A percentile compares a stretch with the other conserved stretches of the same genome.
Evolutionary conservation across 2,113 vertebrate genomes (phyloP).

Genomic region (Brienomyrus brachyistius): DNA sequence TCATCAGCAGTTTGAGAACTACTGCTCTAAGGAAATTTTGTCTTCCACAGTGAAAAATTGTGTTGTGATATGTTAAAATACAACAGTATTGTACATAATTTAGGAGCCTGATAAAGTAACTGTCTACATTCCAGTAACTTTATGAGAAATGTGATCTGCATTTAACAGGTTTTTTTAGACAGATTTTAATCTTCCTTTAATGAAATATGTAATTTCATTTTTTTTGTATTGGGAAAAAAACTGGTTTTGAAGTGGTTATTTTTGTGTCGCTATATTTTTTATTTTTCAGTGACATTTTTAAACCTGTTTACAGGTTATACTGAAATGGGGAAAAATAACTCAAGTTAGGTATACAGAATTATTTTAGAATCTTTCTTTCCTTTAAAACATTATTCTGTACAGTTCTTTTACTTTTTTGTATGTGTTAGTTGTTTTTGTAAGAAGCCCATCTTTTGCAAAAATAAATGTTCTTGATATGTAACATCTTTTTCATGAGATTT

Average conservation of each 20-base stretch:
- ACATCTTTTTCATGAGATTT: not conserved
- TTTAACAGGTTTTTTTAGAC: not conserved
- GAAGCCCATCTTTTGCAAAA: slow-evolving; percentile 9
- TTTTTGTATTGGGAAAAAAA: not conserved
- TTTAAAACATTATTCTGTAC: not conserved
- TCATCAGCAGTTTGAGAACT: too few relatives aligned
- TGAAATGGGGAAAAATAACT: not conserved
- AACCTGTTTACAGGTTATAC: not conserved
- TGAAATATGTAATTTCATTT: not conserved
- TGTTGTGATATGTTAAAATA: not conserved
- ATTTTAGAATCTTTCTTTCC: not conserved
- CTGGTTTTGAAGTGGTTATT: not conserved
- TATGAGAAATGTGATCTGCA: not conserved
- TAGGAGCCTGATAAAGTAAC: not conserved
- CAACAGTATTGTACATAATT: not conserved
- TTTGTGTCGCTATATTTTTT: not conserved
- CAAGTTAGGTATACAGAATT: not conserved
- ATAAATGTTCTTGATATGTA: slow-evolving; percentile 25
- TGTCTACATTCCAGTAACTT: not conserved
- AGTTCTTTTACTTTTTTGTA: not conserved
- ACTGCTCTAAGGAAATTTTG: not conserved
- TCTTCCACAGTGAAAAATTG: slow-evolving; percentile 22
- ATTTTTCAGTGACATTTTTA: not conserved
- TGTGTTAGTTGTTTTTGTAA: slow-evolving; percentile 6
- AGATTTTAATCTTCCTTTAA: not conserved